These are phyloP conservation scores for Phalanger gymnotis DNA, from an alignment of 2,797 vertebrate species.

Conservation along the genomic window DNA sequence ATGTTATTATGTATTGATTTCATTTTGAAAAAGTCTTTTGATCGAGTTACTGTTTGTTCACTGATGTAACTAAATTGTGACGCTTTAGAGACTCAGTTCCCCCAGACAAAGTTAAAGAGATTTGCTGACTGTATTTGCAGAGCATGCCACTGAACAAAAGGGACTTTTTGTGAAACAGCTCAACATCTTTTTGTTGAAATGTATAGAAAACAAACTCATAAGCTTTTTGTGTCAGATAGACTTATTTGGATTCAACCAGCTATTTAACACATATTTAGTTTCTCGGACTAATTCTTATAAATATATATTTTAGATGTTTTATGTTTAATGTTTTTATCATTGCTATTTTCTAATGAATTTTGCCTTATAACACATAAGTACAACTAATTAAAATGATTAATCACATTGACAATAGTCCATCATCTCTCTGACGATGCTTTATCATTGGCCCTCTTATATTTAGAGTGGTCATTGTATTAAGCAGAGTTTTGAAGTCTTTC, in stretches of 20 bases:
- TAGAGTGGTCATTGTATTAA: background rate
- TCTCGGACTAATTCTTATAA: background rate
- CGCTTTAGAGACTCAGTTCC: background rate
- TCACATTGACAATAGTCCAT: background rate
- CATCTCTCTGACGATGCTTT: background rate
- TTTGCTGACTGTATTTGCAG: background rate
- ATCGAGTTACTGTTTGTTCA: background rate
- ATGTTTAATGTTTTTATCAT: background rate
- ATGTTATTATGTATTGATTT: background rate
- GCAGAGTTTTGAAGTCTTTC: background rate
- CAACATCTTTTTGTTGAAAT: background rate
- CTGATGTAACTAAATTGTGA: background rate
- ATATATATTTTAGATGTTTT: background rate
- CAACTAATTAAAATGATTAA: background rate
- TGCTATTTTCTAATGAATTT: background rate
- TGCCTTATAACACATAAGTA: background rate
- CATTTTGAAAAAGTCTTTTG: background rate
- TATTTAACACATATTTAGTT: background rate
- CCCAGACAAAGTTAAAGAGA: background rate
- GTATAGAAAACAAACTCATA: background rate
- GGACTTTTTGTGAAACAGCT: background rate
- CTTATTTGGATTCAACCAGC: background rate
- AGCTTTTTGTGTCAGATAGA: background rate
- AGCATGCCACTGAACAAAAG: background rate
- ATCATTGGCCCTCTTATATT: background rate